Evolutionary conservation across 2,113 vertebrate genomes (phyloP), one percentile per base, ranked within the genome.

Genomic region (Ceyx margarethae): DNA sequence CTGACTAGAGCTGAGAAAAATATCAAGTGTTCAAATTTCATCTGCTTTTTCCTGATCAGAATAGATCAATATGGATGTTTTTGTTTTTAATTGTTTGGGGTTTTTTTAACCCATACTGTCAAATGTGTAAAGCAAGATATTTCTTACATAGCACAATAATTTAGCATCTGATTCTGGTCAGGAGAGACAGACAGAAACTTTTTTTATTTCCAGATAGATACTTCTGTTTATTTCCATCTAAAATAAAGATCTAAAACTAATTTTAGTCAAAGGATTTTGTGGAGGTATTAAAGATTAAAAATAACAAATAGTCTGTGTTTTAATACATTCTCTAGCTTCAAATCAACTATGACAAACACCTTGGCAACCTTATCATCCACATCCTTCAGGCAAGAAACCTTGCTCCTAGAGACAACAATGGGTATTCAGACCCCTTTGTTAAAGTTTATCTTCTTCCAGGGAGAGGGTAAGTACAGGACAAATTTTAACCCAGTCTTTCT

Each of bases 371-470:
- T 69, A 99, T 99, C 93, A 98, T 99, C 89, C 99, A 99, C 54
- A 98, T 99, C 81, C 98, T 99, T 91, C 99, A 99, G 98, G 99
- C 99, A 89, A 98, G 99, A 97, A 99, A 99, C 96, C 98, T 99
- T 66, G 98, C 98, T 84, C 98, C 98, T 42, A 97, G 99, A 94
- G 99, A 99, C 96, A 99, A 99, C 96, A 99, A 99, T 15, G 98
- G 99, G 79, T 99, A 99, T 97, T 99, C 99, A 3, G 99, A 99
- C 81, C 99, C 99, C 21, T 99, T 99, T 90, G 99, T 99, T 95
- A 99, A 99, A 96, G 99, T 99, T 81, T 99, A 99, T 96, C 99
- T 99, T 78, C 98, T 99, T 81, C 99, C 99, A 35, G 99, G 99
- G n/a, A 98, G 99, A 98, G 99, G 99, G 99, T 99, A 98, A 98